Conservation (phyloP, 2,113 vertebrate species). For the Rhombomys opimus region DNA sequence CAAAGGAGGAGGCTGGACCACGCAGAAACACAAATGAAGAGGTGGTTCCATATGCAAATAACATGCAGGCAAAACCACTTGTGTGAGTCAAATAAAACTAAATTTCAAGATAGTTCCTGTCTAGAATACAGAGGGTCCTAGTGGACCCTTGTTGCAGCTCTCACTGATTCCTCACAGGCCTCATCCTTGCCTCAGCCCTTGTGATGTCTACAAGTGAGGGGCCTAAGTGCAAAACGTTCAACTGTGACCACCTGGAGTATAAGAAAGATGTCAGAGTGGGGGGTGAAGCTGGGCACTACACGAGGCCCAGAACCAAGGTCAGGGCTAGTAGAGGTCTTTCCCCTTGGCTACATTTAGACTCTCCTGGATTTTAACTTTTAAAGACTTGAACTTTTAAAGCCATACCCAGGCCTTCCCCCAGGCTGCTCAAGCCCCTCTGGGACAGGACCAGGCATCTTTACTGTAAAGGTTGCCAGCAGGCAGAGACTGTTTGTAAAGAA, state of each 20-base stretch:
- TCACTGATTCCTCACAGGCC: background rate
- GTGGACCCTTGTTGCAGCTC: background rate
- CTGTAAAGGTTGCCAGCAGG: background rate
- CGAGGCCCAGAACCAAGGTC: background rate
- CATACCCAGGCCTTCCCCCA: background rate
- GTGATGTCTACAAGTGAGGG: background rate
- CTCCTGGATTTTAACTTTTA: background rate
- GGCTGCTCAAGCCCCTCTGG: background rate
- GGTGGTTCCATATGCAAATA: background rate
- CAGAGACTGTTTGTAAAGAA: background rate
- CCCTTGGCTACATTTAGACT: background rate
- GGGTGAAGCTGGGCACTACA: too few relatives aligned
- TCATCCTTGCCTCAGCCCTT: background rate
- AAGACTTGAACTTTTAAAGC: background rate
- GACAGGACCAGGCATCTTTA: background rate
- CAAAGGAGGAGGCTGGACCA: accelerated
- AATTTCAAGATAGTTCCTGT: background rate
- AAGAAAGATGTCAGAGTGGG: background rate
- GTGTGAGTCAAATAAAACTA: background rate
- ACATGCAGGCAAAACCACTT: background rate
- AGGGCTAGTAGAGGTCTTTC: background rate
- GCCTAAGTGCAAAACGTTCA: background rate
- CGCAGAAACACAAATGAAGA: background rate
- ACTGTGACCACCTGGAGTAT: background rate
- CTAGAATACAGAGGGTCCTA: background rate